Evolutionary conservation across 2,113 vertebrate genomes (phyloP), one percentile per base, ranked within the genome.

Genomic region (Gadus chalcogrammus): DNA sequence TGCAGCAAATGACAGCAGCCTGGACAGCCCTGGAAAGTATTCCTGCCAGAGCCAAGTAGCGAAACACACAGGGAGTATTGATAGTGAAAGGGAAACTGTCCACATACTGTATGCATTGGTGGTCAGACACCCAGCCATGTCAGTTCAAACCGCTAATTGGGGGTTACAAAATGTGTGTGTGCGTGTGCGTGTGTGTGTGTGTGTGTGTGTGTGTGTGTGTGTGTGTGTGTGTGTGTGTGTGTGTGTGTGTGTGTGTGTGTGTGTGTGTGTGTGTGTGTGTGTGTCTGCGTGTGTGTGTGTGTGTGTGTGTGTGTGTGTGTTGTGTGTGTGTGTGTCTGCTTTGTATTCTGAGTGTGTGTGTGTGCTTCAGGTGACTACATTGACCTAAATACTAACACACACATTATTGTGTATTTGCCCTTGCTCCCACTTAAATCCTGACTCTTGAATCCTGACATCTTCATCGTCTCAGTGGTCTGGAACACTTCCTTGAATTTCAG

Each of bases 21-120:
- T 60, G 9, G 82, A 88, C 87, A 90, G 90, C 89, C 84, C 70
- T 77, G 77, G 76, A 80, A 84, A 72, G 11, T 42, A 42, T 42
- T 1, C 38, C 38, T 42, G 38, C 38, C 73, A 53, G 73, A 80
- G 68, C 67, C 15, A 20, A 74, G 66, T 56, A 4, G 55, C 20
- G 16, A 78, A 75, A 90, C 90, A 89, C 87, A 84, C 38, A 8
- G 79, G 65, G 63, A n/a, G 79, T 72, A 88, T 91, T 91, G 84
- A 91, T 82, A 73, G 38, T 63, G 13, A 65, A 69, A 48, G 66
- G 74, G 60, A 82, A 84, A 78, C 64, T 66, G 73, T 4, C 71
- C 65, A 12, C 60, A 13, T 64, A 67, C 81, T 63, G 72, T 48
- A 62, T 38, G 35, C 31, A 53, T 56, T 17, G 12, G 13, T 3